Base-by-base conservation (phyloP, 2,113 vertebrate species). In the Chaetodon trifascialis region DNA sequence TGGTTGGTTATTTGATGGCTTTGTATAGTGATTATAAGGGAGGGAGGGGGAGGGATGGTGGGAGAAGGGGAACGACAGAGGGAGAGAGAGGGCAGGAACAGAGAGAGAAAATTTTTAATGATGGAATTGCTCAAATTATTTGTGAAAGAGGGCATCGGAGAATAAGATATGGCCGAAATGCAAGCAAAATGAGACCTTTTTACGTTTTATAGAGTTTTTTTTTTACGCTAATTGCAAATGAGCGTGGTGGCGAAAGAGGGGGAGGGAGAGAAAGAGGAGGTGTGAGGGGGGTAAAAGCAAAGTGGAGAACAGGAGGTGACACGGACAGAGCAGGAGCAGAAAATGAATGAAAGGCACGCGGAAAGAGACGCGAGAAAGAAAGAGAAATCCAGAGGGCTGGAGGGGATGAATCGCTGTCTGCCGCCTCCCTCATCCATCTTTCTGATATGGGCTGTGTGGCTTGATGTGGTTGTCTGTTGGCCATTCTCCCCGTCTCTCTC, bases 1-100 rank as follows among this genome's bases (percentile, higher is more conserved):
- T 94, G 93, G 21, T 66, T 62, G 82, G 86, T 80, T 93, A 90
- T 86, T 92, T 92, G 87, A 92, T 91, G 90, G 90, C 74, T 88
- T 85, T 88, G 87, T 86, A 83, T 76, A 82, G 86, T 81, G 89
- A 91, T 92, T 92, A 90, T 82, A 83, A 83, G 81, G 55, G 66
- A 30, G 54, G 44, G 73, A 51, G 55, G 52, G 30, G 55, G 19
- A 46, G 21, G 59, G 67, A 12, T 21, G 9, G 52, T 2, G 58
- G 66, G 55, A 14, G 67, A 12, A 5, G 17, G 47, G 44, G 25
- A 14, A 16, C 2, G 55, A 78, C 17, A 54, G 67, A 42, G 56
- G 25, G 62, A 49, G 69, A 40, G 65, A 34, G 25, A 11, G 63
- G 83, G 88, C 36, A 81, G 54, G 42, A 85, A 76, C 74, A 70